Percentiles rank a stretch among this genome's conserved stretches.
Conservation (phyloP, 2,113 vertebrate species). For the Sinosuthora webbiana region DNA sequence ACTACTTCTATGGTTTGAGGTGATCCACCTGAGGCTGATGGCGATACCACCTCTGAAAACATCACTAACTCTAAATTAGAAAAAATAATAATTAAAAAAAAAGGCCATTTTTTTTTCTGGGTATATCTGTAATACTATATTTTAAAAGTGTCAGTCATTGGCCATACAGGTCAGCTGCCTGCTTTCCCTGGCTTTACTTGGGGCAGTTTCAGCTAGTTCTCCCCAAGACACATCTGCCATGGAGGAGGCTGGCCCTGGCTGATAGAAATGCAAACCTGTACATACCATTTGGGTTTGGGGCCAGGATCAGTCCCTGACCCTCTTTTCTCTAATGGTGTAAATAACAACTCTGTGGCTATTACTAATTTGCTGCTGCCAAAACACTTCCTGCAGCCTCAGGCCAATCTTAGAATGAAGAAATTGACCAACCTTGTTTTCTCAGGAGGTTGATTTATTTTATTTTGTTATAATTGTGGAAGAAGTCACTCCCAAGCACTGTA, state of each 20-base stretch:
- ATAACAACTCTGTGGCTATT: not conserved
- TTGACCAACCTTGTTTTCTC: not conserved
- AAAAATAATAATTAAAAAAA: not conserved
- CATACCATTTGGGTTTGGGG: not conserved
- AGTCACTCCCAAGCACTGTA: not conserved
- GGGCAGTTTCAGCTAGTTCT: not conserved
- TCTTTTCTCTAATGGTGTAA: not conserved
- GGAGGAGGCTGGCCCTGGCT: not conserved
- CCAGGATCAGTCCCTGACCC: not conserved
- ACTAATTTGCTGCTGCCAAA: not conserved
- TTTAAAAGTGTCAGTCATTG: not conserved
- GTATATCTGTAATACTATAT: not conserved
- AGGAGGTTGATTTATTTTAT: not conserved
- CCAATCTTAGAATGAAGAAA: not conserved
- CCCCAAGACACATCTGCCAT: not conserved
- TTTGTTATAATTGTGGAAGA: not conserved
- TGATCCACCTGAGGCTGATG: not conserved
- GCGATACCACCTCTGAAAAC: not conserved
- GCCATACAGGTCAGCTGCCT: not conserved
- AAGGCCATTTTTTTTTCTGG: not conserved
- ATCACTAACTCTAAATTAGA: not conserved
- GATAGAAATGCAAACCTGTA: not conserved
- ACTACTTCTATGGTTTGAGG: not conserved
- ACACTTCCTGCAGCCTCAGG: not conserved
- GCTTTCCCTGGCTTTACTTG: not conserved